Base-by-base conservation (phyloP, 2,888 invertebrate genomes). In the Hydrotaea cyrtoneurina region DNA sequence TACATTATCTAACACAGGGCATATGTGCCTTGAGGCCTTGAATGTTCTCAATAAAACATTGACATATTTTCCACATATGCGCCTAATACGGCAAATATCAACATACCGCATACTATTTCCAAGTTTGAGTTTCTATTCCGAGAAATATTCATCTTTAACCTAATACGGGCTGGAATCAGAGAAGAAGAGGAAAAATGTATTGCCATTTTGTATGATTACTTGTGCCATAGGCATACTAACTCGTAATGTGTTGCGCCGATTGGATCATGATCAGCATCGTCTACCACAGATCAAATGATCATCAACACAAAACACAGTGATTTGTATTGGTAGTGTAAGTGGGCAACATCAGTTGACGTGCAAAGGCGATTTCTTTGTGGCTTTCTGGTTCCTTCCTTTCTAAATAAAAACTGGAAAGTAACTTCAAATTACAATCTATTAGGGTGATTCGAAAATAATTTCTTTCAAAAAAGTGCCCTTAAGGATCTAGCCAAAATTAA, bases 321-420 rank as follows among this genome's bases (percentile, higher is more conserved):
- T 50, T 50, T 50, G 50, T 50, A 50, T n/a, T 50, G n/a, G 50
- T n/a, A n/a, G n/a, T 50, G 50, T 50, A 50, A 50, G 50, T 50
- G 50, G 50, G n/a, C 50, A 57, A 1, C 23, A 57, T 57, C 55
- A 57, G 55, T 23, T 21, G 21, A 57, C n/a, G 19, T 21, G 17
- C 21, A 21, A 57, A 19, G 21, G 8, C 55, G 23, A 3, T 23
- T 21, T 57, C 11, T 23, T 17, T 8, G 55, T 11, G 19, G 5
- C 55, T 21, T 57, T 57, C 55, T 21, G 55, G 21, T 57, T 57
- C 23, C 55, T 57, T 57, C 55, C 55, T 57, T 21, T 57, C 55
- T 57, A 21, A 57, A 57, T 57, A n/a, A 4, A 57, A 57, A 57
- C 21, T 57, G 19, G 55, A 57, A 57, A 57, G 55, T 57, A 57